phyloP scores from a whole-genome alignment of 2,888 invertebrate species.

The Drosophila mercatorum region DNA sequence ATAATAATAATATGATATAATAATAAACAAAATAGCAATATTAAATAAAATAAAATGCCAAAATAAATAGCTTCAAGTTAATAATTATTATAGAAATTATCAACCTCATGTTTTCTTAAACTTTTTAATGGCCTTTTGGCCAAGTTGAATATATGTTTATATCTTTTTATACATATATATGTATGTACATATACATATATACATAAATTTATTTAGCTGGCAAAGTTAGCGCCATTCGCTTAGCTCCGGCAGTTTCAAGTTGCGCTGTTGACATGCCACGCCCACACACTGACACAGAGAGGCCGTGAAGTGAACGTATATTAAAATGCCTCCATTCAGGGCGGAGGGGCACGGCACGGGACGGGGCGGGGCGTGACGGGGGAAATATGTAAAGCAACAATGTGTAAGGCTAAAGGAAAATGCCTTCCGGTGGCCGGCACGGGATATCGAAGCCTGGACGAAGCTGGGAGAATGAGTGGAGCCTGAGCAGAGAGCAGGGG shows the following conservation, averaged over 20 bases:
- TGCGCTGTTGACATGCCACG: constrained; percentile 29
- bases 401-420: constrained; percentile 2
- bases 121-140: no score
- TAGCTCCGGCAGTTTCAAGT: constrained; percentile 11
- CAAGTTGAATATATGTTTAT: no score
- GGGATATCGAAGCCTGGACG: constrained; percentile 13
- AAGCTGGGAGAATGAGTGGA: not conserved
- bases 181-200: not conserved
- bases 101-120: no score
- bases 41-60: no score
- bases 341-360: not conserved
- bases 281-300: constrained; percentile 19
- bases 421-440: constrained; percentile 31
- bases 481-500: not conserved
- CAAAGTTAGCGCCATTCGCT: constrained; percentile 1
- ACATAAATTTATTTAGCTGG: not conserved
- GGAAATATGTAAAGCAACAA: constrained; percentile 41
- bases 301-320: constrained; percentile 44
- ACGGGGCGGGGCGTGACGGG: not conserved
- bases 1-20: no score
- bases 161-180: no score
- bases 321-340: constrained; percentile 55
- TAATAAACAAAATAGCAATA: no score
- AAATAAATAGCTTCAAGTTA: no score
- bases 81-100: no score